Evolutionary conservation across 2,888 invertebrate genomes (phyloP), one percentile per base, ranked within the genome.

Genomic region (Volucella inanis): DNA sequence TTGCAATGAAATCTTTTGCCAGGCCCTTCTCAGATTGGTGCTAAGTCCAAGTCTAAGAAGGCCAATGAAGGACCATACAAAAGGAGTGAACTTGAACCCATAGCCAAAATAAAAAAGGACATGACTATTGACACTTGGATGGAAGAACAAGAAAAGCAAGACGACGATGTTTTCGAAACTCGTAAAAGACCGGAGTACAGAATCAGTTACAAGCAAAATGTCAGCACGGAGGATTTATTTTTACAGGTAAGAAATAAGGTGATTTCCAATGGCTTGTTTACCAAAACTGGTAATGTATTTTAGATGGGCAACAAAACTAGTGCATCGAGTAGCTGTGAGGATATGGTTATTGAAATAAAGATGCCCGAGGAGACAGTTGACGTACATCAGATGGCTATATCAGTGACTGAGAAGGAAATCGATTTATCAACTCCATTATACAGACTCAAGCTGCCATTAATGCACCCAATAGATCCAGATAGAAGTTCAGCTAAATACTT

Each of bases 141-240:
- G 49, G 88, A 88, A 49, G 91, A 93, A 68, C 93, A 94, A 86
- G 93, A 93, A n/a, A 92, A 93, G 18, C 93, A 93, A 87, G 93
- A 94, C 50, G 93, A 93, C 1, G 94, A 94, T 6, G 90, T 92
- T 12, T 89, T 93, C 18, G 95, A 95, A 87, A 94, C 94, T 78
- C 94, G 95, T 54, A 94, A 94, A 89, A 92, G 93, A 22, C 97
- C 97, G 0, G 93, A 94, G 87, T 97, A 97, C 92, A 95, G 95
- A 47, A 95, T 98, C 91, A 94, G 95, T 87, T 98, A 97, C 91
- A 96, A 96, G 88, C 98, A 98, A 92, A 94, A 96, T 45, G 96
- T 98, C 0, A 94, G 95, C 9, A 94, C 97, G 0, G 96, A 97
- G 91, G 98, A 98, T 91, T 94, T 98, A 9, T 98, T 94, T 92